Conservation (phyloP, 2,797 vertebrate species). For the Scleropages formosus region DNA sequence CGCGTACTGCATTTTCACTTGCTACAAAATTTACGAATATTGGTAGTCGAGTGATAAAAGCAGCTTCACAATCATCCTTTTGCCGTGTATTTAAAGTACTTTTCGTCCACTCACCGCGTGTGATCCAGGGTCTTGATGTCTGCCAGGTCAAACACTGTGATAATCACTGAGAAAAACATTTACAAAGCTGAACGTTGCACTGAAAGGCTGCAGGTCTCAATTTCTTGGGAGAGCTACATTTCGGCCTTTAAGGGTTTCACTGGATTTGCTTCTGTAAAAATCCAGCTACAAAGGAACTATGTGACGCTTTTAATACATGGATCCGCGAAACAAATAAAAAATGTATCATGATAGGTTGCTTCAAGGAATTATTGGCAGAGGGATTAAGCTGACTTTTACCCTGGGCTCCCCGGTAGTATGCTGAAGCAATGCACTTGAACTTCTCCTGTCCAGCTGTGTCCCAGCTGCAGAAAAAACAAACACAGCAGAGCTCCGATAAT, state of each 20-base stretch:
- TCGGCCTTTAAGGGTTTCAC: not conserved
- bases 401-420: slow-evolving; percentile 87
- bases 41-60: too few relatives aligned
- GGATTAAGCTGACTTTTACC: slow-evolving; percentile 75
- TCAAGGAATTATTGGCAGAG: too few relatives aligned
- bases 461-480: slow-evolving; percentile 71
- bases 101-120: slow-evolving; percentile 69
- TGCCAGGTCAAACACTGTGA: slow-evolving; percentile 85
- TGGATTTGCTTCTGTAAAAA: not conserved
- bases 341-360: too few relatives aligned
- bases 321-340: too few relatives aligned
- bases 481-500: not conserved
- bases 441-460: slow-evolving; percentile 94
- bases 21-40: too few relatives aligned
- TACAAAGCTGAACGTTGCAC: not conserved
- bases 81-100: not conserved
- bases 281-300: too few relatives aligned
- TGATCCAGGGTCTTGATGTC: slow-evolving; percentile 83
- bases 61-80: too few relatives aligned
- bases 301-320: too few relatives aligned
- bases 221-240: not conserved
- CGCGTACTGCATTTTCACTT: too few relatives aligned
- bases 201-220: not conserved
- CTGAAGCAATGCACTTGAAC: slow-evolving; percentile 89
- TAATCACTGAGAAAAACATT: slow-evolving; percentile 71